phyloP scores from a whole-genome alignment of 37 sponge, comb jelly and placozoan species.

The Hexactinellida sp. region DNA sequence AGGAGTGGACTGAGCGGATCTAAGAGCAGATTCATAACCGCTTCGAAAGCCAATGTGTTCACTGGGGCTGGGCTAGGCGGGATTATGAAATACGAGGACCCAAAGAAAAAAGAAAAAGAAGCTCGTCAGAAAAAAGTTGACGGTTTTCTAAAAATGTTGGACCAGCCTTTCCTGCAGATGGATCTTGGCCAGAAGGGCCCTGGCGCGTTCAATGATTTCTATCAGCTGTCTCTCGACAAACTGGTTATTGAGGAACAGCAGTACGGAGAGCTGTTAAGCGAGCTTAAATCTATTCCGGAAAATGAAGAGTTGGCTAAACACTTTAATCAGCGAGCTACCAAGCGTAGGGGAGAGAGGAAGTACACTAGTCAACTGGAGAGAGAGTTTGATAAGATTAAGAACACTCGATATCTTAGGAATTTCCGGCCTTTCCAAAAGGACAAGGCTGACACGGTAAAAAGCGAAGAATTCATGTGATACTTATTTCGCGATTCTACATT shows the following conservation, averaged over 20 bases:
- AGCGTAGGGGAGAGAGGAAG: neutral
- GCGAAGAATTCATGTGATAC: conserved; percentile 3
- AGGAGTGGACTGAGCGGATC: neutral
- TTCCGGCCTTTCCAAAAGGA: neutral
- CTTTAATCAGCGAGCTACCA: neutral
- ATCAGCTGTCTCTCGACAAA: neutral
- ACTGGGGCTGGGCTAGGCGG: neutral
- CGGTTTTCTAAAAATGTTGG: neutral
- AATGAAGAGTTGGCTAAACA: neutral
- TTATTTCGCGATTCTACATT: neutral
- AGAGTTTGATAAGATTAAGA: conserved; percentile 12
- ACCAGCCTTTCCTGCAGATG: conserved; percentile 3
- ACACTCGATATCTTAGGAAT: neutral
- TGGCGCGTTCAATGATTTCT: neutral
- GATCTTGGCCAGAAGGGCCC: neutral
- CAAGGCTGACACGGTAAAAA: neutral
- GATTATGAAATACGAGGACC: neutral
- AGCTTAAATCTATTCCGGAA: conserved; percentile 14
- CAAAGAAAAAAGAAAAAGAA: neutral
- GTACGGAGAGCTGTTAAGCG: neutral
- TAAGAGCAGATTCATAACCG: neutral
- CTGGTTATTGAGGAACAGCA: neutral
- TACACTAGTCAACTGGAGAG: neutral
- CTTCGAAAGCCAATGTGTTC: neutral
- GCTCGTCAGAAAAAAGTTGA: conserved; percentile 7